Conservation (phyloP, 2,113 vertebrate species). For the Protobothrops mucrosquamatus region DNA sequence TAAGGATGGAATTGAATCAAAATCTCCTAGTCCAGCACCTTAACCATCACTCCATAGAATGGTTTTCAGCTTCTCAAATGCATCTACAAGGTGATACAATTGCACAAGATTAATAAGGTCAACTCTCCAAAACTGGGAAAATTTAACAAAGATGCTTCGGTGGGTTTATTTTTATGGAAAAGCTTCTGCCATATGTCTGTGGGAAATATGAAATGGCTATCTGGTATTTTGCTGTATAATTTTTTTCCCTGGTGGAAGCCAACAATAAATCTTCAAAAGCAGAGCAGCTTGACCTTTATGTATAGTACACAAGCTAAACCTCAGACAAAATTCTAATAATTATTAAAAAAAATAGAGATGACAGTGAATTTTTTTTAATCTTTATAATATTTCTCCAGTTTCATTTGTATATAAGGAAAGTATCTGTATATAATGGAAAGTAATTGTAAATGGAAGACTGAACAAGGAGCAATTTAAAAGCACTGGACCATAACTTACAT, state of each 20-base stretch:
- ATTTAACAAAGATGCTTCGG: neutral
- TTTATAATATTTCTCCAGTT: neutral
- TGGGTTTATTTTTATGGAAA: neutral
- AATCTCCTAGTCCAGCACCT: neutral
- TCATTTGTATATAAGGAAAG: neutral
- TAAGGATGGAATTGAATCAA: neutral
- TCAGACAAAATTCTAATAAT: neutral
- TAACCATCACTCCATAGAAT: neutral
- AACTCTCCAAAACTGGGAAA: neutral
- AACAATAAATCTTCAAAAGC: neutral
- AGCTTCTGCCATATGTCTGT: neutral
- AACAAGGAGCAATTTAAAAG: neutral
- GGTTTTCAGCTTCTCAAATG: neutral
- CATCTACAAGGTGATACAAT: neutral
- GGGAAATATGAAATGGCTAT: neutral
- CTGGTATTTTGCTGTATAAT: neutral
- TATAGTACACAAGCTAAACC: neutral
- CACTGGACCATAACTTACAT: neutral
- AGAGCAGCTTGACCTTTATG: constrained; percentile 15
- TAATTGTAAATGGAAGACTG: neutral
- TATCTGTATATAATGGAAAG: neutral
- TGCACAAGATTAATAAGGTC: neutral
- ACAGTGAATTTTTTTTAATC: rapidly evolving
- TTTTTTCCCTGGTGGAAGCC: neutral
- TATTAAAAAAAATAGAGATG: neutral